These are phyloP conservation scores for Centroberyx gerrardi DNA, from an alignment of 2,797 vertebrate genomes.

Conservation along the genomic window DNA sequence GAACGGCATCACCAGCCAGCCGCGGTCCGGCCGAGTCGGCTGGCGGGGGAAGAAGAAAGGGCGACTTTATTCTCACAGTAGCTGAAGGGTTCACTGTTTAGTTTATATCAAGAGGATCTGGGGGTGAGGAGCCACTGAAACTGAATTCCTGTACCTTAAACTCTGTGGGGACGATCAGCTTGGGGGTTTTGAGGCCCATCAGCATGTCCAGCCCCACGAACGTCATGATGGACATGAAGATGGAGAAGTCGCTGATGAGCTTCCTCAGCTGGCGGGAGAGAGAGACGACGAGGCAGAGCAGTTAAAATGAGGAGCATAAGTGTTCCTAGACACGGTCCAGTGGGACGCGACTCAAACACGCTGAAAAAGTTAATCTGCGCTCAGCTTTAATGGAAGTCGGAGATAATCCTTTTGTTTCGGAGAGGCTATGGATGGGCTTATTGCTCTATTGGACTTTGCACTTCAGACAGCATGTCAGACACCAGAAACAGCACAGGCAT, in stretches of 20 bases:
- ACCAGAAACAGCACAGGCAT: neutral
- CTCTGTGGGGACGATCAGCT: slow-evolving; percentile 90
- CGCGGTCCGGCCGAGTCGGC: slow-evolving; percentile 93
- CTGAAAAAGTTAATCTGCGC: neutral
- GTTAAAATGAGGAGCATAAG: neutral
- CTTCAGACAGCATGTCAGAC: neutral
- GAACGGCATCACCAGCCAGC: slow-evolving; percentile 96
- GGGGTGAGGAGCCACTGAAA: neutral
- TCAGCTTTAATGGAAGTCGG: neutral
- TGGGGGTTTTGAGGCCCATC: slow-evolving; percentile 90
- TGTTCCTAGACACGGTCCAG: neutral
- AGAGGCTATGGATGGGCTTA: neutral
- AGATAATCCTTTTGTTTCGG: neutral
- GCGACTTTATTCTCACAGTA: neutral
- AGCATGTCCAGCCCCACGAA: slow-evolving; percentile 93
- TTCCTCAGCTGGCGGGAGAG: slow-evolving; percentile 88
- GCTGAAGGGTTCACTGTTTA: too few relatives aligned
- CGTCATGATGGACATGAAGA: slow-evolving; percentile 94
- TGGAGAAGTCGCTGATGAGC: slow-evolving; percentile 96
- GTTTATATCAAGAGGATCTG: too few relatives aligned
- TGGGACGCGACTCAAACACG: neutral
- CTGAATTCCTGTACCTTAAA: slow-evolving; percentile 86
- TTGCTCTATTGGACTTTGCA: neutral
- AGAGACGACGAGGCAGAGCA: slow-evolving; percentile 3
- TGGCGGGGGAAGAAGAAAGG: slow-evolving; percentile 60